A percentile compares a stretch with the other conserved stretches of the same genome.
These are phyloP conservation scores for Spilosoma lubricipeda DNA, from an alignment of 2,888 invertebrate species.

Conservation along the genomic window DNA sequence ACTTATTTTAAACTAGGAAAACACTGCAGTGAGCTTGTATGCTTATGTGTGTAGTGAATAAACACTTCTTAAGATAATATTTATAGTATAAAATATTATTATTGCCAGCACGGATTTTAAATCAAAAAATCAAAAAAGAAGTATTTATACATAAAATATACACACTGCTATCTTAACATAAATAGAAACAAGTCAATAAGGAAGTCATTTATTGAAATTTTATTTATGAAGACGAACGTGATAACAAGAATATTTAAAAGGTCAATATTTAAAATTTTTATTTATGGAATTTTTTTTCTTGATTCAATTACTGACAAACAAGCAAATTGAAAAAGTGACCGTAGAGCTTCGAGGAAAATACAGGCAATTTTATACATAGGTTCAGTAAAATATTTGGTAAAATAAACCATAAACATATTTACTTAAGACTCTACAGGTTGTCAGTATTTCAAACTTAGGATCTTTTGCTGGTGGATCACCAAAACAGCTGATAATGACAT, in stretches of 20 bases:
- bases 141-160: too few relatives aligned
- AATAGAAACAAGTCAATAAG: not conserved
- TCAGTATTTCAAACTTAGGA: too few relatives aligned
- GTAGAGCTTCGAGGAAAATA: not conserved
- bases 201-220: not conserved
- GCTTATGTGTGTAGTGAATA: too few relatives aligned
- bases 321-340: not conserved
- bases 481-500: too few relatives aligned
- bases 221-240: not conserved
- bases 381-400: too few relatives aligned
- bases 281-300: not conserved
- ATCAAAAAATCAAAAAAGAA: not conserved
- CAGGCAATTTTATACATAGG: not conserved
- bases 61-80: too few relatives aligned
- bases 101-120: not conserved
- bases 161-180: not conserved
- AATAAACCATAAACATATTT: too few relatives aligned
- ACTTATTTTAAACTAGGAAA: too few relatives aligned
- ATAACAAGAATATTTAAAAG: not conserved
- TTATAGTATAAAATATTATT: too few relatives aligned
- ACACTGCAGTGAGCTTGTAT: too few relatives aligned
- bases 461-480: too few relatives aligned
- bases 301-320: not conserved
- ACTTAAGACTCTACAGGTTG: too few relatives aligned
- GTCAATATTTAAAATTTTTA: not conserved